Conservation (phyloP, 1,140 invertebrate genomes). For the Ceratosolen solmsi region DNA sequence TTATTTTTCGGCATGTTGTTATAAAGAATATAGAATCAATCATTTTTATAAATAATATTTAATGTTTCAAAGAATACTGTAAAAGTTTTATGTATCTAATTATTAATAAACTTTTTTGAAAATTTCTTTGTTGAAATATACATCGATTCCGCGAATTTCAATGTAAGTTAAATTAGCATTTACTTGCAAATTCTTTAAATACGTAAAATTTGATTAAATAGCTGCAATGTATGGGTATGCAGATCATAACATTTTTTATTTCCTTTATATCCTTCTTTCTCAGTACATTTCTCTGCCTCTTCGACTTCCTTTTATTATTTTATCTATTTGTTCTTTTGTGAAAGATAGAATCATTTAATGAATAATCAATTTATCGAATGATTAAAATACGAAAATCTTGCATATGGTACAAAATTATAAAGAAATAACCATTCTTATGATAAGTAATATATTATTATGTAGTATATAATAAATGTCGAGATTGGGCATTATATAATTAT, state of each 20-base stretch:
- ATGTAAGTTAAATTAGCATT: conserved; percentile 37
- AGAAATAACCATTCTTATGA: too few relatives aligned
- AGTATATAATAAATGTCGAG: too few relatives aligned
- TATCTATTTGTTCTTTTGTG: too few relatives aligned
- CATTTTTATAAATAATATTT: background rate
- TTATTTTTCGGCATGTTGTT: too few relatives aligned
- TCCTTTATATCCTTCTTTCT: background rate
- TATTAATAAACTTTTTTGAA: background rate
- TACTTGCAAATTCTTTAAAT: background rate
- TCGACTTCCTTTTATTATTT: background rate
- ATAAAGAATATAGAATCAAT: too few relatives aligned
- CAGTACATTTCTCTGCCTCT: background rate
- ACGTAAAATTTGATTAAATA: conserved; percentile 47
- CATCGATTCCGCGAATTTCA: conserved; percentile 16
- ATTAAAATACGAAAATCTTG: too few relatives aligned
- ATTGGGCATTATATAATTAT: too few relatives aligned
- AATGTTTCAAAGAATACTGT: background rate
- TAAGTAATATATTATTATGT: too few relatives aligned
- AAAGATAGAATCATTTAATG: too few relatives aligned
- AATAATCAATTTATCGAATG: too few relatives aligned
- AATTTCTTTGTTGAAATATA: conserved; percentile 33
- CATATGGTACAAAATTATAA: too few relatives aligned
- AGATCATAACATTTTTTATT: background rate
- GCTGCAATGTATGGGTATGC: background rate
- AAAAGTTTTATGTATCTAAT: background rate